Conservation (phyloP, 2,797 vertebrate species). For the Botia almorhae region DNA sequence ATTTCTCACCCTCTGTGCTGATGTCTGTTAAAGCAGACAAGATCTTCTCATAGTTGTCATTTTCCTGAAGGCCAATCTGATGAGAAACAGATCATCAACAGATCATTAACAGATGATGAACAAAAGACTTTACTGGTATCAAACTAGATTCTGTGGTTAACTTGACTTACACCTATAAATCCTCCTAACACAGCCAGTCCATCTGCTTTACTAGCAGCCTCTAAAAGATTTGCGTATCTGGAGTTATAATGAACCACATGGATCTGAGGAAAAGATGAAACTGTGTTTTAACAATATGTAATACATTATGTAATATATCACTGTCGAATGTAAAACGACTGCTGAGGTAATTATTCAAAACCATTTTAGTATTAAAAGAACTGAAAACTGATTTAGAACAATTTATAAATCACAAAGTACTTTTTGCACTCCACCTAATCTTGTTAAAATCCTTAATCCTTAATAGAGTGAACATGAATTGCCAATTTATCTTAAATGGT, state of each 20-base stretch:
- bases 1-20: slow-evolving; percentile 73
- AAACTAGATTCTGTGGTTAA: not conserved
- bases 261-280: slow-evolving; percentile 70
- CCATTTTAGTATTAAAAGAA: too few species aligned
- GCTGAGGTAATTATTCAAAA: too few species aligned
- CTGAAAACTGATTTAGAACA: too few species aligned
- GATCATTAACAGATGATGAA: slow-evolving; percentile 38
- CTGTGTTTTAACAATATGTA: not conserved
- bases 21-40: slow-evolving; percentile 74
- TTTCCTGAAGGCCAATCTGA: slow-evolving; percentile 81
- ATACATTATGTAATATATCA: not conserved
- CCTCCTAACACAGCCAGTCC: slow-evolving; percentile 83
- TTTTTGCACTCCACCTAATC: too few species aligned
- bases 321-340: not conserved
- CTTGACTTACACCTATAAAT: slow-evolving; percentile 78
- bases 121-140: not conserved
- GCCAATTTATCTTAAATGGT: too few species aligned
- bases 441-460: too few species aligned
- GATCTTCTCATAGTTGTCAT: slow-evolving; percentile 79
- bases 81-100: too few species aligned
- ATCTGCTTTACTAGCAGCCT: slow-evolving; percentile 73
- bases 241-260: slow-evolving; percentile 85
- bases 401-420: too few species aligned
- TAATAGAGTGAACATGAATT: too few species aligned
- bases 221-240: slow-evolving; percentile 67